Evolutionary conservation across 2,797 vertebrate genomes (phyloP), one percentile per base, ranked within the genome.

Genomic region (Manis javanica): DNA sequence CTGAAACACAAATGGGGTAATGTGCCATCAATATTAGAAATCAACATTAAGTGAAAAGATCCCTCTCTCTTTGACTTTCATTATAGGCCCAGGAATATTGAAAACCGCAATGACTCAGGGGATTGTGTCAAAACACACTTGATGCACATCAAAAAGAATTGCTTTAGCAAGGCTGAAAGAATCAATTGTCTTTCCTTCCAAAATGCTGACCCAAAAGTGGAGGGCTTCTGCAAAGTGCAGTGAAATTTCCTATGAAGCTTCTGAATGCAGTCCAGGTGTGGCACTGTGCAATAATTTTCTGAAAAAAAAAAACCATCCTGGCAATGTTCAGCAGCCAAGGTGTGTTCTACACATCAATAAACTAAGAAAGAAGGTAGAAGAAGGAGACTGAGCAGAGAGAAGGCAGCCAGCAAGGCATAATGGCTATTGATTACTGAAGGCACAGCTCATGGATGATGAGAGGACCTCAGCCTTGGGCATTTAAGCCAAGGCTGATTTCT

Each of bases 61-160:
- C 39, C 64, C 72, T 66, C 55, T 91, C 86, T 72, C 85, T 92
- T 83, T 93, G 97, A 89, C 95, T 96, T 95, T 85, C 96, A 96
- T 94, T 96, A 94, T 26, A 95, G 94, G 91, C 53, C 87, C 46
- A 29, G 66, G 92, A 96, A 97, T 97, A 97, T 93, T 95, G 97
- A 96, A 97, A 96, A 90, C 88, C 87, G 11, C 90, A 85, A 11
- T 34, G 86, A 95, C 97, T 92, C 95, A 16, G 68, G 96, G 97
- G 97, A 96, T 55, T 69, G 79, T 94, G 96, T 97, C 96, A 91
- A 96, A 96, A 96, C 85, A 96, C 92, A 86, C 96, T 89, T 81
- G 95, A 93, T 75, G 57, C 89, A 92, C 94, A 95, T 96, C 89
- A 96, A 77, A 96, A 94, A 74, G 94, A 68, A 96, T 51, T 87